Base-by-base conservation (phyloP, 2,113 vertebrate species). In the Phainopepla nitens region DNA sequence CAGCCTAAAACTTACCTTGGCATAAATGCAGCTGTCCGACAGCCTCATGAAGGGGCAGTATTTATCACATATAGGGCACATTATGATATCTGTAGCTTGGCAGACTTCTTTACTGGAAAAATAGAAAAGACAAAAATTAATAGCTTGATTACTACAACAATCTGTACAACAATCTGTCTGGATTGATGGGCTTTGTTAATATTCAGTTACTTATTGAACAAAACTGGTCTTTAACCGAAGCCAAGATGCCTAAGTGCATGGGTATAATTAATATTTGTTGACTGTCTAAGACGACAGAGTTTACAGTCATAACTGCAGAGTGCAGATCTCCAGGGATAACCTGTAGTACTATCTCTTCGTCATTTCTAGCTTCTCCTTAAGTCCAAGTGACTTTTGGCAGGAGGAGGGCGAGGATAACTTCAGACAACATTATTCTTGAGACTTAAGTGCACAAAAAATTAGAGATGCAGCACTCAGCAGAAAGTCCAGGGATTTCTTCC, bases 1-100 rank as follows among this genome's bases (percentile, higher is more conserved):
- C 10, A 71, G 50, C n/a, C 87, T 91, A 61, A 82, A 87, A 80
- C 9, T 25, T 98, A 98, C 98, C 98, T 99, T 99, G 96, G 98
- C 98, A 42, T 99, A 99, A 93, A 99, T 98, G 6, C 99, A 99
- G 98, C 99, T 99, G 97, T 99, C 98, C 6, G 98, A 99, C 75
- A 99, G 94, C 78, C 98, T 99, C 99, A 99, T 98, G 98, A 98
- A 99, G n/a, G 99, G 98, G 96, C 99, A 99, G 95, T 99, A 99
- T 97, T 99, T 98, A 96, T 99, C 99, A 96, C 99, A 99, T 91
- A 99, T 98, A 88, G 99, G 99, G 96, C 99, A 99, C 99, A 99
- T 99, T 93, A 99, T 98, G 96, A 99, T 98, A 77, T 99, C 98
- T 75, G 98, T 98, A 70, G 98, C 98, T 95, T 99, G 98, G 97